Base-by-base conservation (phyloP, 2,797 vertebrate species). In the Caiman crocodilus region DNA sequence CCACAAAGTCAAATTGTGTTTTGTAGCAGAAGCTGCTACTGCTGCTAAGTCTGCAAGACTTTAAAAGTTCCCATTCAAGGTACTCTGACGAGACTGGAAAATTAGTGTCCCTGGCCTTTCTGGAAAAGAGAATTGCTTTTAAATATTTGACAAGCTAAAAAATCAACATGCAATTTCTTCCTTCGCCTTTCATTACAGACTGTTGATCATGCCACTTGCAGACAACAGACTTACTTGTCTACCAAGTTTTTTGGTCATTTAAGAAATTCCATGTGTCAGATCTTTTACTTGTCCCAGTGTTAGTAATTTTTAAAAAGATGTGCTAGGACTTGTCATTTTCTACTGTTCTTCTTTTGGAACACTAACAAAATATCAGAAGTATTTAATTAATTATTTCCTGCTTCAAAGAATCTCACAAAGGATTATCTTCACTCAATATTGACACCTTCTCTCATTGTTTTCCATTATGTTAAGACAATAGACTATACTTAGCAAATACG, bases 331-430 rank as follows among this genome's bases (percentile, higher is more conserved):
- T n/a, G 23, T 65, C 1, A 23, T 63, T 88, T 30, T 82, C 23
- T 26, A 3, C 3, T 4, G 1, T 35, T 76, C 69, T 0, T 13
- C 0, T 60, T 0, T 67, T 88, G 63, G 82, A 73, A 63, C 10
- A 81, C 7, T 12, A 5, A 3, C 55, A 20, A 55, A 23, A 60
- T 85, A 90, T 90, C 76, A 26, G 81, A 59, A 1, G 0, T 17
- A 18, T 73, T 25, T 56, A 30, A 84, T 55, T 35, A 75, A 50
- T 80, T 50, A 28, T 84, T 84, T 85, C 8, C 84, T 2, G n/a
- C 18, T 82, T 58, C 59, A 23, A 90, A 84, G 16, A 86, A 50
- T 25, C 71, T 80, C 11, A 42, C 8, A 76, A 50, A 56, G 14
- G 35, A 77, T 65, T 91, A 76, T 58, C 30, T 4, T 1, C 25